Evolutionary conservation across 1,140 invertebrate genomes (phyloP).

Genomic region (Tetramorium alpestre): DNA sequence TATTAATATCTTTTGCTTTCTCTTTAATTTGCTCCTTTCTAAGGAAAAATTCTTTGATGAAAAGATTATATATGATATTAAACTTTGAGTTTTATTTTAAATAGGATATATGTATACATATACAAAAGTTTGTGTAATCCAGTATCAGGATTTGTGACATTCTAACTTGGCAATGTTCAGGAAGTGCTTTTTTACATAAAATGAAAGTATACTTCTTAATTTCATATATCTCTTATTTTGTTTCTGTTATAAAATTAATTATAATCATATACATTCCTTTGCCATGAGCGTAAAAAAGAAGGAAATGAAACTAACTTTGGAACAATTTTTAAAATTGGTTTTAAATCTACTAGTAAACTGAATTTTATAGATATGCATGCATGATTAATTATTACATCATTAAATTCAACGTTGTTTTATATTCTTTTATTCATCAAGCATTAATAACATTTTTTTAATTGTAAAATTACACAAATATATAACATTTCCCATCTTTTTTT

Average conservation of each 20-base stretch:
- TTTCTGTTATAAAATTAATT: neutral
- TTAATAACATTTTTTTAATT: neutral
- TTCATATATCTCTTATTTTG: neutral
- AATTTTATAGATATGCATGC: neutral
- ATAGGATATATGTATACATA: neutral
- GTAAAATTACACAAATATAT: neutral
- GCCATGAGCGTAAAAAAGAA: neutral
- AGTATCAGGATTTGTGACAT: neutral
- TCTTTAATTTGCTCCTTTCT: neutral
- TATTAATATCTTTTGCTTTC: neutral
- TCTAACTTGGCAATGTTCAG: neutral
- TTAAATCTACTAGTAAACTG: neutral
- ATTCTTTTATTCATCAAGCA: neutral
- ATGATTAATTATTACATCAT: neutral
- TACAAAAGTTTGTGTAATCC: neutral
- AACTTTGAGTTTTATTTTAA: constrained; percentile 12
- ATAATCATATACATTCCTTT: neutral
- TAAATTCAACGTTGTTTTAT: neutral
- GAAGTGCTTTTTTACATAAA: neutral
- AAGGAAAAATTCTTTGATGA: neutral
- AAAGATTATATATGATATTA: neutral
- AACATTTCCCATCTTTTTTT: neutral
- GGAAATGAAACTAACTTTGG: neutral
- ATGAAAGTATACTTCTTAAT: neutral
- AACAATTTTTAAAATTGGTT: neutral